Percentiles rank a stretch among this genome's conserved stretches.
These are phyloP conservation scores for Laothoe populi DNA, from an alignment of 2,888 invertebrate species.

Conservation along the genomic window DNA sequence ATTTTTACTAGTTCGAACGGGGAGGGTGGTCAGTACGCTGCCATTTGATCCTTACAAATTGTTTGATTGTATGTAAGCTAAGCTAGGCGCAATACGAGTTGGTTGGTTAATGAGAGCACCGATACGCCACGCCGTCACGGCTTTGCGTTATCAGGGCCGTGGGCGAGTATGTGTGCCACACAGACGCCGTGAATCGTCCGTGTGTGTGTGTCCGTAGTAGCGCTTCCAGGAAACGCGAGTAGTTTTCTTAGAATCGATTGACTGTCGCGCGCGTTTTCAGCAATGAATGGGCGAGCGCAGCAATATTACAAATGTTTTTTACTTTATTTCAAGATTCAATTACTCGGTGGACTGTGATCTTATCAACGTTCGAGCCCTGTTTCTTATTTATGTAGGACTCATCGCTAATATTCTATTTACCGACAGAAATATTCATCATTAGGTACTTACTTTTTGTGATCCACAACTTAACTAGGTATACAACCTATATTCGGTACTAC, in stretches of 20 bases:
- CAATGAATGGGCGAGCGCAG: conserved; percentile 68
- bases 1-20: not conserved
- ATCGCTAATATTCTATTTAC: not conserved
- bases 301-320: conserved; percentile 46
- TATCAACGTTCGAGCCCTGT: conserved; percentile 45
- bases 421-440: not conserved
- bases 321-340: conserved; percentile 32
- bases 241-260: conserved; percentile 78
- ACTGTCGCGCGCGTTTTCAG: conserved; percentile 78
- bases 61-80: conserved; percentile 76
- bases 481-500: not conserved
- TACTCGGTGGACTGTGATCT: conserved; percentile 38
- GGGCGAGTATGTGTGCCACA: conserved; percentile 67
- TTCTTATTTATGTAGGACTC: conserved; percentile 32
- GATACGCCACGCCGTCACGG: conserved; percentile 75
- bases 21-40: conserved; percentile 28
- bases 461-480: not conserved
- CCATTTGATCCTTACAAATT: conserved; percentile 61
- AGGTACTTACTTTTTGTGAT: not conserved
- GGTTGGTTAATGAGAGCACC: conserved; percentile 74
- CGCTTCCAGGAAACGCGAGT: conserved; percentile 82
- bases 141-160: conserved; percentile 77
- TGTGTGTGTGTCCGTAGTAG: conserved; percentile 76
- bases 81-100: conserved; percentile 71
- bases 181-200: conserved; percentile 47